A percentile compares a stretch with the other conserved stretches of the same genome.
Evolutionary conservation across 2,888 invertebrate species (phyloP).

Genomic region (Drosophila tanythrix): DNA sequence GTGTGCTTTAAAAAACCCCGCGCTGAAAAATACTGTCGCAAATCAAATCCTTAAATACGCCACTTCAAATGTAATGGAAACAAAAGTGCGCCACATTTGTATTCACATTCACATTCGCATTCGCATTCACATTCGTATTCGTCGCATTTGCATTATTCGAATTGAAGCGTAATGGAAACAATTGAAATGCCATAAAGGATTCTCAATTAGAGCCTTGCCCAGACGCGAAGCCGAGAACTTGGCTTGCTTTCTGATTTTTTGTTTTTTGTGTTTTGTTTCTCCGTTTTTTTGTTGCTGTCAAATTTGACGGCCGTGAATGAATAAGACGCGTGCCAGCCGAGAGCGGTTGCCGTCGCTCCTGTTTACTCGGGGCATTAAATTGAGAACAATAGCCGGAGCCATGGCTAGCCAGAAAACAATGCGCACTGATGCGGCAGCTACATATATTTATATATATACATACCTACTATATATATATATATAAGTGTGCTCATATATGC

Average conservation of each 20-base stretch:
- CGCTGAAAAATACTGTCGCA: conserved; percentile 78
- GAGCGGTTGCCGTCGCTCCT: conserved; percentile 35
- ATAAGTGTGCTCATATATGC: neutral
- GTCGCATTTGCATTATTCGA: conserved; percentile 42
- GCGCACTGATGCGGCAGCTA: conserved; percentile 16
- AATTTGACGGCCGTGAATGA: conserved; percentile 81
- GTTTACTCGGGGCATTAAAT: conserved; percentile 67
- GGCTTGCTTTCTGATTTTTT: conserved; percentile 23
- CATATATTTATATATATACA: neutral
- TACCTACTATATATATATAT: too few species aligned
- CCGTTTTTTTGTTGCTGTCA: conserved; percentile 71
- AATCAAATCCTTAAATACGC: conserved; percentile 83
- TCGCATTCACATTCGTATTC: conserved; percentile 20
- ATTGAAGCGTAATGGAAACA: conserved; percentile 82
- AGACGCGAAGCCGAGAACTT: conserved; percentile 60
- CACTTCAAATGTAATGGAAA: conserved; percentile 80
- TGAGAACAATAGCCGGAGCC: conserved; percentile 56
- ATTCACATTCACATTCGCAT: conserved; percentile 3
- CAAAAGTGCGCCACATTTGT: conserved; percentile 63
- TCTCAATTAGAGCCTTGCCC: conserved; percentile 77
- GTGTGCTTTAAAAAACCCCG: conserved; percentile 51
- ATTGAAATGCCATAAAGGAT: conserved; percentile 82
- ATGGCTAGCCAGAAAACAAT: conserved; percentile 51
- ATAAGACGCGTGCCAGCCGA: conserved; percentile 71
- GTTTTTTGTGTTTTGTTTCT: conserved; percentile 19